These are phyloP conservation scores for Saimiri boliviensis DNA, from an alignment of 2,113 vertebrate species.

Conservation along the genomic window DNA sequence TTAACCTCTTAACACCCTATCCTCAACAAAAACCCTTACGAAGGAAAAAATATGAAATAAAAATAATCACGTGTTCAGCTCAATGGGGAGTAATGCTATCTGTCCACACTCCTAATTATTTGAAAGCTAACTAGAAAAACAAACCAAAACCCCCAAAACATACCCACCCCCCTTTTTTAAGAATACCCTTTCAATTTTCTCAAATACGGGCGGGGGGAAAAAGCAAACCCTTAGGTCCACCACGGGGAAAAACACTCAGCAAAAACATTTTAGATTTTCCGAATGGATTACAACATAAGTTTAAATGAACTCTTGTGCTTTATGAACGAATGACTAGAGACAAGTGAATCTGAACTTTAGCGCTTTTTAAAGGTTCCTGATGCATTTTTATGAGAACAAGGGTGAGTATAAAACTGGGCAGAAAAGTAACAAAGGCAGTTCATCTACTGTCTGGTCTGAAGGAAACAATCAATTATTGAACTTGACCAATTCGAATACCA, in stretches of 20 bases:
- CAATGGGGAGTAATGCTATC: background rate
- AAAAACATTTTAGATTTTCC: conserved; percentile 35
- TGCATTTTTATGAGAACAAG: background rate
- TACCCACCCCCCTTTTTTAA: background rate
- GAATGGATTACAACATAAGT: background rate
- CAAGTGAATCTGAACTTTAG: background rate
- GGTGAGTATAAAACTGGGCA: background rate
- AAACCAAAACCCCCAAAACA: rapidly evolving
- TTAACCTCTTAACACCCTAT: background rate
- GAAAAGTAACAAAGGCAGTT: background rate
- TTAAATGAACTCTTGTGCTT: conserved; percentile 8
- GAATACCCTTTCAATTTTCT: background rate
- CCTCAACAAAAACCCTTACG: background rate
- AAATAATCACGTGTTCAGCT: background rate
- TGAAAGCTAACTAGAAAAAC: background rate
- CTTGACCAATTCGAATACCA: background rate
- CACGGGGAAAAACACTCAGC: background rate
- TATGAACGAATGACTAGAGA: background rate
- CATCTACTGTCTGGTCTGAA: background rate
- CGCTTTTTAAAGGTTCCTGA: background rate
- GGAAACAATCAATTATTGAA: background rate
- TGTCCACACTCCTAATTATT: background rate
- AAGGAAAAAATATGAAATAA: background rate
- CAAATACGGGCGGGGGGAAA: background rate
- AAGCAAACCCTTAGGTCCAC: background rate